Percentiles rank a stretch among this genome's conserved stretches.
Conservation (phyloP, 2,888 invertebrate species). For the Mechanitis mazaeus region DNA sequence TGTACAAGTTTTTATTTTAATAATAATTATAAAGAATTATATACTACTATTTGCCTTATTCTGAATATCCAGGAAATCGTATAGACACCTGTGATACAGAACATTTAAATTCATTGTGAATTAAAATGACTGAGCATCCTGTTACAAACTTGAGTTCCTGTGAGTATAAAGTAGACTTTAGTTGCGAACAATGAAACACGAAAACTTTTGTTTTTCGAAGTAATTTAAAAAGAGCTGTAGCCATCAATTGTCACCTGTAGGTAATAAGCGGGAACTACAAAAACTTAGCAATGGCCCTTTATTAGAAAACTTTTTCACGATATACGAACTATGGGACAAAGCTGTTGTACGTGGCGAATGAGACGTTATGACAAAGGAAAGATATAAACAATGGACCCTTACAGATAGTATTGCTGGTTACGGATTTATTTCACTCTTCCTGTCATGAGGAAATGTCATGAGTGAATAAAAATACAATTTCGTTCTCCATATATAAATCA, state of each 20-base stretch:
- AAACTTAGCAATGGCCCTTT: constrained; percentile 65
- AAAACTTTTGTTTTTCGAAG: constrained; percentile 44
- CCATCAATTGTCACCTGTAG: constrained; percentile 73
- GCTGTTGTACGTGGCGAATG: constrained; percentile 68
- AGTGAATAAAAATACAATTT: too few species aligned
- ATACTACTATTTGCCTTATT: too few species aligned
- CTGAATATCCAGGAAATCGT: neutral
- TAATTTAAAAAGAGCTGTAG: constrained; percentile 66
- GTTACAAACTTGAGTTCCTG: constrained; percentile 16
- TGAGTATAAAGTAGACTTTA: constrained; percentile 18
- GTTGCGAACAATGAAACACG: constrained; percentile 26
- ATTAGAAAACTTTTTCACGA: constrained; percentile 71
- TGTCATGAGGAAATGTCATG: too few species aligned
- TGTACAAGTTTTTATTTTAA: too few species aligned
- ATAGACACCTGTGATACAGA: neutral
- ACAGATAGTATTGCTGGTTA: constrained; percentile 4
- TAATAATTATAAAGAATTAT: too few species aligned
- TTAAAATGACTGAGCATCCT: constrained; percentile 8
- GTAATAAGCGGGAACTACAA: constrained; percentile 63
- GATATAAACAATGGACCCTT: constrained; percentile 14
- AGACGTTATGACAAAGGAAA: constrained; percentile 42
- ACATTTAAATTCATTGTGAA: neutral
- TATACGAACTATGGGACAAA: constrained; percentile 62
- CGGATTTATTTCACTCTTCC: too few species aligned
- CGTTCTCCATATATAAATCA: too few species aligned